phyloP scores from a whole-genome alignment of 2,888 invertebrate genomes.

The Acanthosepion pharaonis region DNA sequence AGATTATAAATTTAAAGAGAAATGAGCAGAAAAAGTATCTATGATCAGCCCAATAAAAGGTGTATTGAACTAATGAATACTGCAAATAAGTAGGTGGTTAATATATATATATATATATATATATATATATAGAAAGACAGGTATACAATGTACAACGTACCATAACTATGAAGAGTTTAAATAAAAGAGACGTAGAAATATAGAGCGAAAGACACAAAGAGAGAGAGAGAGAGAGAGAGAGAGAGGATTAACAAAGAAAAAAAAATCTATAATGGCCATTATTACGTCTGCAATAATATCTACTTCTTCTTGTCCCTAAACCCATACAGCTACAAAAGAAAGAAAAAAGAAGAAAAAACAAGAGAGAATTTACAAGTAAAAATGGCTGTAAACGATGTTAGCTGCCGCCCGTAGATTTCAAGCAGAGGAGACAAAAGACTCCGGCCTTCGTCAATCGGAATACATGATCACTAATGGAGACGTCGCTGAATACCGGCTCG shows the following conservation, averaged over 20 bases:
- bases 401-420: constrained; percentile 1
- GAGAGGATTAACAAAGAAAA: not conserved
- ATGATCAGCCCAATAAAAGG: too few species aligned
- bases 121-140: too few species aligned
- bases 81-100: too few species aligned
- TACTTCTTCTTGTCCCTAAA: not conserved
- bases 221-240: not conserved
- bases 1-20: too few species aligned
- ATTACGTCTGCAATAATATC: not conserved
- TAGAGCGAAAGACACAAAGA: not conserved
- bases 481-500: not conserved
- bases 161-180: too few species aligned
- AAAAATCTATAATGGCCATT: not conserved
- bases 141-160: too few species aligned
- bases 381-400: not conserved
- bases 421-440: not conserved
- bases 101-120: too few species aligned
- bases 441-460: not conserved
- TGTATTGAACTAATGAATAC: too few species aligned
- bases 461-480: constrained; percentile 21
- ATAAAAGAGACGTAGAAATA: too few species aligned
- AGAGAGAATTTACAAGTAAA: not conserved
- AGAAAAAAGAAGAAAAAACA: too few species aligned
- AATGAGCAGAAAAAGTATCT: too few species aligned
- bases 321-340: not conserved